Conservation (phyloP, 2,797 vertebrate genomes). For the Prunella strophiata region DNA sequence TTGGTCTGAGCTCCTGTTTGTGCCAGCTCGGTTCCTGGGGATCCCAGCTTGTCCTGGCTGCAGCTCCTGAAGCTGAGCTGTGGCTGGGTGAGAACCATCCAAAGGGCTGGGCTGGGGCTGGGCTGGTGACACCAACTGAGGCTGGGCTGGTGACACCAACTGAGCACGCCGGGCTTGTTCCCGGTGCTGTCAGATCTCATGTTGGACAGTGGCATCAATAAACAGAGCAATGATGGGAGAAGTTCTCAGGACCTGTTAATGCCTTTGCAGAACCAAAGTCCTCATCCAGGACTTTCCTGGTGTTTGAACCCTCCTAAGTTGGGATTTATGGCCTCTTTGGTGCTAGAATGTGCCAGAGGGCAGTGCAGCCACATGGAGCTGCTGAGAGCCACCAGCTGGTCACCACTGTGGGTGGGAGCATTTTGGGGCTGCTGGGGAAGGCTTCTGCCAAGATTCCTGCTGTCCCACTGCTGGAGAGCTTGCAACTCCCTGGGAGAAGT, state of each 20-base stretch:
- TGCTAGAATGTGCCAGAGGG: neutral
- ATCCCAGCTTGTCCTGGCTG: neutral
- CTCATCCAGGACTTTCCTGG: neutral
- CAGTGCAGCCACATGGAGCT: fast-evolving
- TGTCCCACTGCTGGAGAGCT: neutral
- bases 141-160: neutral
- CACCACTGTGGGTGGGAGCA: fast-evolving
- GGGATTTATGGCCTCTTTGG: fast-evolving
- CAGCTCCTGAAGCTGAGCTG: neutral
- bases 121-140: no score
- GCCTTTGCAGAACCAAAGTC: neutral
- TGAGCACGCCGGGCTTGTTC: neutral
- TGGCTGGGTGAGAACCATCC: neutral
- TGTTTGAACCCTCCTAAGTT: neutral
- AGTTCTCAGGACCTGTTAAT: neutral
- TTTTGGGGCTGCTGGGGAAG: neutral
- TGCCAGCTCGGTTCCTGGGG: fast-evolving
- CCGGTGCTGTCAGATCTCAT: fast-evolving
- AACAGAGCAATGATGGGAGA: neutral
- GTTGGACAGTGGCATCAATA: constrained; percentile 10
- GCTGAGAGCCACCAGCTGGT: neutral
- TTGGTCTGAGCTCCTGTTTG: neutral
- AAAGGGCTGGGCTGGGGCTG: neutral
- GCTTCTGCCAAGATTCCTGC: neutral
- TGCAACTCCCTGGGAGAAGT: neutral